Evolutionary conservation across 2,888 invertebrate genomes (phyloP), one percentile per base, ranked within the genome.

Genomic region (Platycheirus rosarum): DNA sequence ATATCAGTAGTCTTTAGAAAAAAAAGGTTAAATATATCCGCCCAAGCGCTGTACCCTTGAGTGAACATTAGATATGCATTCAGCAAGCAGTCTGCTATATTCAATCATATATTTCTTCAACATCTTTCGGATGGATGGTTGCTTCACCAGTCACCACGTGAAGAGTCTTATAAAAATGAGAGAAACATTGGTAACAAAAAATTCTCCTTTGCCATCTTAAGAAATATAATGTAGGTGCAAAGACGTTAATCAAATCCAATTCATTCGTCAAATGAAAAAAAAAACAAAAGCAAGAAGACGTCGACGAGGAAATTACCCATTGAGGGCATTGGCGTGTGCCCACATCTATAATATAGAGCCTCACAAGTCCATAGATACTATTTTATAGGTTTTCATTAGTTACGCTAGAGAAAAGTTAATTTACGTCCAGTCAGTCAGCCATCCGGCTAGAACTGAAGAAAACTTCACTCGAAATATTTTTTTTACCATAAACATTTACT

Each of bases 361-460:
- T 26, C 48, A 51, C 65, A 37, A 46, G 14, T n/a, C 18, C 2
- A 49, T 66, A 62, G 69, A 60, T 76, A n/a, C n/a, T n/a, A n/a
- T n/a, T n/a, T n/a, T n/a, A n/a, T n/a, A 69, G 65, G 46, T 76
- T 62, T 74, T 80, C 79, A 80, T 80, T 80, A 80, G 80, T 80
- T 71, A 80, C 80, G 80, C 80, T 35, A 71, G 32, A 26, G 1
- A 65, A 70, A 53, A 60, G 76, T 69, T 75, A 75, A 80, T 69
- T 70, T 80, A 69, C 70, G 79, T 69, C 79, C 79, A 70, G 29
- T 5, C 42, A 32, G 16, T 13, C 11, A 40, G 49, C 8, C 32
- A 4, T 42, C 46, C 23, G 44, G 60, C 14, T 13, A 37, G 32
- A 18, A 46, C 16, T 44, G 65, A 80, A 80, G 70, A 80, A 80